Base-by-base conservation (phyloP, 2,888 invertebrate species). In the Crocallis elinguaria region DNA sequence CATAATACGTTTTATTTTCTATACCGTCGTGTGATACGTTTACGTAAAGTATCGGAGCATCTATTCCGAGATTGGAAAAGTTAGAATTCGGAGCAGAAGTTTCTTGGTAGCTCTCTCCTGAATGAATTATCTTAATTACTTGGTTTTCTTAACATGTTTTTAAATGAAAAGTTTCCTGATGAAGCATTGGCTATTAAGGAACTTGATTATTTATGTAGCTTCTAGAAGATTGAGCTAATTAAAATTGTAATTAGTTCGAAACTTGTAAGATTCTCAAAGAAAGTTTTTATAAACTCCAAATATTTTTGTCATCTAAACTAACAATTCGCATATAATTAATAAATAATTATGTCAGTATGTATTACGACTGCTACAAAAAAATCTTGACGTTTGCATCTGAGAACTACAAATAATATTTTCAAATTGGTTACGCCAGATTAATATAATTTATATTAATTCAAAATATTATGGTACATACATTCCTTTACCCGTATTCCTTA, bases 41-140 rank as follows among this genome's bases (percentile, higher is more conserved):
- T 61, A 57, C 58, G 46, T 62, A 64, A 62, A 65, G 62, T 56
- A 66, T 62, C 52, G 60, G 60, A 60, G 60, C 57, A 62, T 67
- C 64, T 63, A 67, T 67, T 67, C 59, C 58, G 44, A 68, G 68
- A 72, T 75, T 73, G 71, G 68, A 71, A 75, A 74, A 72, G 66
- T 72, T 73, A 48, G 55, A 66, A 65, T 66, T 61, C 62, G 57
- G 48, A 64, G 59, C 51, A 48, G 43, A 63, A 60, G 53, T 63
- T 63, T 50, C 48, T 46, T 51, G 45, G 60, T 54, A 57, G 58
- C 60, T 58, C 55, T 65, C 63, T 64, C 58, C 66, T 59, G 64
- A 69, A 71, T 69, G 67, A 71, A 69, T 71, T 64, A 71, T 68
- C 67, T 62, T 69, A 68, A 71, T 67, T 71, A 69, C 65, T 69